These are phyloP conservation scores for Balaeniceps rex DNA, from an alignment of 2,113 vertebrate genomes.

Conservation along the genomic window DNA sequence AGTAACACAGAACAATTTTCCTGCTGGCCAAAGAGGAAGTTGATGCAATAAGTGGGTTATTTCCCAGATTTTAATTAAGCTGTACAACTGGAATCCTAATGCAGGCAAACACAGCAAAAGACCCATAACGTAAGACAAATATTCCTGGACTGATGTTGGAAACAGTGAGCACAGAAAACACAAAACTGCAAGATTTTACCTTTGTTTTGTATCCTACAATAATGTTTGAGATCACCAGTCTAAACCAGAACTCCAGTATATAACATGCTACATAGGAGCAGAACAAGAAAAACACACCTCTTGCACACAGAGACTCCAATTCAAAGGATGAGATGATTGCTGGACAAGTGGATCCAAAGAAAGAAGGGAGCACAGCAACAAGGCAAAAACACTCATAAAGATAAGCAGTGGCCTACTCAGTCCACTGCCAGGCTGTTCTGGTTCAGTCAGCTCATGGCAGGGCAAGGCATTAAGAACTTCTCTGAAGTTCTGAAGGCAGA, in stretches of 20 bases:
- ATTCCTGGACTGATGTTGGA: not conserved
- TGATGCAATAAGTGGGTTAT: not conserved
- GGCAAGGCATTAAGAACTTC: not conserved
- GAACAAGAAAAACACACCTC: not conserved
- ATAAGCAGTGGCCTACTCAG: not conserved
- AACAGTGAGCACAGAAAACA: not conserved
- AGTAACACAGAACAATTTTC: not conserved
- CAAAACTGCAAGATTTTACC: not conserved
- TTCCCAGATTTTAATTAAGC: constrained; percentile 22
- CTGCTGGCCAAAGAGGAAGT: not conserved
- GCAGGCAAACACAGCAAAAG: not conserved
- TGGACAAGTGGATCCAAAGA: not conserved
- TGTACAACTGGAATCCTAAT: not conserved
- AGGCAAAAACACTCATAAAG: not conserved
- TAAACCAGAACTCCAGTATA: not conserved
- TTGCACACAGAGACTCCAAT: not conserved
- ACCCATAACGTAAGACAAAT: not conserved
- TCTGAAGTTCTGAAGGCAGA: not conserved
- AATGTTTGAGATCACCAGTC: not conserved
- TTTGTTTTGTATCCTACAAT: not conserved
- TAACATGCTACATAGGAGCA: not conserved
- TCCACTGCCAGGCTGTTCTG: not conserved
- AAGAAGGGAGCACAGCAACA: not conserved
- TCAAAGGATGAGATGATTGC: not conserved
- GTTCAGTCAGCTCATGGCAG: not conserved